phyloP scores from a whole-genome alignment of 2,797 vertebrate genomes.

The Onychomys leucogaster region DNA sequence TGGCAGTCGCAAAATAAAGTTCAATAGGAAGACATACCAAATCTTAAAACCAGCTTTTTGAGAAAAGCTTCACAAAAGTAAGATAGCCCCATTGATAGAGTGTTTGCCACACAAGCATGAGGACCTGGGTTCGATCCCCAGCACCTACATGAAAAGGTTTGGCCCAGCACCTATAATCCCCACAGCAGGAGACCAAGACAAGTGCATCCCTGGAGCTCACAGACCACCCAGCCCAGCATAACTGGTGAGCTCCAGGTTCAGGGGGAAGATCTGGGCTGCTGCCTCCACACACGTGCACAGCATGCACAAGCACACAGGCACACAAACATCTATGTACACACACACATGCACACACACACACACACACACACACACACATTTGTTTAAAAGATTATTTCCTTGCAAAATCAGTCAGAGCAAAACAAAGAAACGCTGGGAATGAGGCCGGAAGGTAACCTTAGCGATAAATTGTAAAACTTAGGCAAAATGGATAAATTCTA shows the following conservation, averaged over 20 bases:
- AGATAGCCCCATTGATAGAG: not conserved
- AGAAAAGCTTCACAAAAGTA: not conserved
- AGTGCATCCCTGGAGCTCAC: no score
- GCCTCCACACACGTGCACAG: not conserved
- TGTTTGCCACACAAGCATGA: not conserved
- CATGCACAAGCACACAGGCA: no score
- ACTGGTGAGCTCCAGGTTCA: not conserved
- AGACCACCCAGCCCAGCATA: not conserved
- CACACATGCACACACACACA: no score
- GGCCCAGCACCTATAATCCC: no score
- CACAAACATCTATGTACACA: no score
- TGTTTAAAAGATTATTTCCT: not conserved
- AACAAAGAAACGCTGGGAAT: not conserved
- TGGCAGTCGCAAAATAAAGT: not conserved
- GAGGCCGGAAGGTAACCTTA: not conserved
- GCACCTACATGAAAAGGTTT: not conserved
- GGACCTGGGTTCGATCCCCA: not conserved
- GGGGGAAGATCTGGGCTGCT: not conserved
- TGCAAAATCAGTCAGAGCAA: not conserved
- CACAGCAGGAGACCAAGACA: not conserved
- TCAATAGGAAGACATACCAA: conserved; percentile 1
- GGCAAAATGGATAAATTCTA: conserved; percentile 55
- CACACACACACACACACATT: not conserved
- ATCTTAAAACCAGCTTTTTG: not conserved
- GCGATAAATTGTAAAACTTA: conserved; percentile 25